A percentile compares a stretch with the other conserved stretches of the same genome.
These are phyloP conservation scores for Pycnomerus fuliginosus DNA, from an alignment of 2,888 invertebrate genomes.

Conservation along the genomic window DNA sequence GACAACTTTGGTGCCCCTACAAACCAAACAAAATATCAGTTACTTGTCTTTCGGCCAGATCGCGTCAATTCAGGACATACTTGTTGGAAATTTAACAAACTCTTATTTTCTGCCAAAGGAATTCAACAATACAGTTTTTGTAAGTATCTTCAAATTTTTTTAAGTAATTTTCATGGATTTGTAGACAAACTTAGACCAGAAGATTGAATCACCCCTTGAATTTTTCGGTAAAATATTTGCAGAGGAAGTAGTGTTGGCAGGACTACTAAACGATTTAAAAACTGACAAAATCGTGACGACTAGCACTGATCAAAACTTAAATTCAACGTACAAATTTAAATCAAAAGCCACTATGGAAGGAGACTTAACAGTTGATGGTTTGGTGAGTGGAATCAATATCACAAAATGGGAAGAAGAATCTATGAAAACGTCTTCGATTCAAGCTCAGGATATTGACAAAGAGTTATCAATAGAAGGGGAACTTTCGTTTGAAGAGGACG, in stretches of 20 bases:
- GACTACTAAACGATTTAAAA: slow-evolving; percentile 49
- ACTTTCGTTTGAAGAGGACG: slow-evolving; percentile 47
- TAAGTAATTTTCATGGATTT: slow-evolving; percentile 12
- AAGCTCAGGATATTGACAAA: slow-evolving; percentile 52
- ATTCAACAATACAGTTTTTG: slow-evolving; percentile 57
- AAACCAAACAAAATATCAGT: slow-evolving; percentile 52
- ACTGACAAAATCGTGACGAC: slow-evolving; percentile 49
- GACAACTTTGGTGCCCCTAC: slow-evolving; percentile 52
- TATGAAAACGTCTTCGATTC: slow-evolving; percentile 42
- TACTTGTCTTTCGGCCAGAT: slow-evolving; percentile 49
- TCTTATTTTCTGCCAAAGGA: slow-evolving; percentile 51
- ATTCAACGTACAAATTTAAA: slow-evolving; percentile 43
- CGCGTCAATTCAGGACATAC: slow-evolving; percentile 36
- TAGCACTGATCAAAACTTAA: slow-evolving; percentile 45
- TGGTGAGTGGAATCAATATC: slow-evolving; percentile 51
- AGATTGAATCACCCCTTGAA: slow-evolving; percentile 49
- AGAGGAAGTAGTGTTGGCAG: slow-evolving; percentile 39
- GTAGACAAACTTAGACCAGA: slow-evolving; percentile 45
- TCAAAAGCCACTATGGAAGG: slow-evolving; percentile 33
- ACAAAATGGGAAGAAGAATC: slow-evolving; percentile 51
- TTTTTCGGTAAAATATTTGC: slow-evolving; percentile 47
- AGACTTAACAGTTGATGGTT: slow-evolving; percentile 33
- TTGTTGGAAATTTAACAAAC: slow-evolving; percentile 50
- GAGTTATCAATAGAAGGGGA: slow-evolving; percentile 54
- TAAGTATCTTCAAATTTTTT: slow-evolving; percentile 43